Evolutionary conservation across 2,797 vertebrate genomes (phyloP), one percentile per base, ranked within the genome.

Genomic region (Enteromius afrohamiltoni): DNA sequence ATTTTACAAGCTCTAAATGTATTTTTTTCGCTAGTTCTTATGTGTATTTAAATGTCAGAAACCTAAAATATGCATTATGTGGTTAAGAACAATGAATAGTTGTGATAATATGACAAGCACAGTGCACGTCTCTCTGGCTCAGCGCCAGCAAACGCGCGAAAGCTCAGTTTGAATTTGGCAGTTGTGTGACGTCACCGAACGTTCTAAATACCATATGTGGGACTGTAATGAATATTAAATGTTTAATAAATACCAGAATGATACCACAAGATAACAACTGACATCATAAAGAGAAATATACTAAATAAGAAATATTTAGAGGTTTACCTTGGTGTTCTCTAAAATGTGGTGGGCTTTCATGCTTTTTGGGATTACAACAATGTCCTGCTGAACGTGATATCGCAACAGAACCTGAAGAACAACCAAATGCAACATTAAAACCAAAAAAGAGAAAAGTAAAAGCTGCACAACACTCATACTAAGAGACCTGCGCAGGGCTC

Each of bases 251-350:
- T 69, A 42, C 21, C 19, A 23, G 9, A 9, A 45, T 77, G 37
- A 62, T 26, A 34, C 10, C 5, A 37, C 4, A 55, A 55, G 31
- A 19, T 74, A 53, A 34, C 71, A 60, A 8, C 23, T 60, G 55
- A 34, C 49, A 74, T 11, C 5, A 21, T 37, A 37, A 55, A 19
- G 19, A 53, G 5, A n/a, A 23, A 58, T n/a, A 58, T 4, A 58
- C 21, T 11, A 58, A 23, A 42, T 60, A 26, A 19, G n/a, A 29
- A 60, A 80, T 64, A 7, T 64, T 34, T 4, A 3, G 3, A 69
- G n/a, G 2, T 14, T 87, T 77, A 95, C 95, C 93, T 95, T 95
- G 37, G 93, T 94, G 90, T 95, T 95, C 67, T 95, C 92, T 10
- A 95, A 91, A 85, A 95, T 94, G 87, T 93, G 94, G 84, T 95